phyloP scores from a whole-genome alignment of 1,140 invertebrate species.

The Linepithema humile region DNA sequence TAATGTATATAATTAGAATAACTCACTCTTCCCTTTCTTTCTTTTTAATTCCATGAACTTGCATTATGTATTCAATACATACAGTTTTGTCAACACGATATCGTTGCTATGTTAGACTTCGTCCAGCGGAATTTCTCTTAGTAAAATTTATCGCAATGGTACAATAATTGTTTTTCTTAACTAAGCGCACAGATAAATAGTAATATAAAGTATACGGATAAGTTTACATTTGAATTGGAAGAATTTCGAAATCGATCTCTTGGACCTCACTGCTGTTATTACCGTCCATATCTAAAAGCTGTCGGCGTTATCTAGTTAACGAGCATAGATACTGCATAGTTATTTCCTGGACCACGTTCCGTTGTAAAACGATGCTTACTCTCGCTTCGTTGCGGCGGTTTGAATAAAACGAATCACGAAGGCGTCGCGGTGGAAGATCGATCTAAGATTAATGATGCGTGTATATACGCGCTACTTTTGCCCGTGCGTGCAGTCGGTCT shows the following conservation, averaged over 20 bases:
- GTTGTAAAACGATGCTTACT: conserved; percentile 17
- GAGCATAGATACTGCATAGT: neutral
- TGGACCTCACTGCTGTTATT: neutral
- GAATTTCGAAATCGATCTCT: conserved; percentile 42
- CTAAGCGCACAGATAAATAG: neutral
- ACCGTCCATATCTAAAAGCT: conserved; percentile 9
- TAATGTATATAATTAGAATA: neutral
- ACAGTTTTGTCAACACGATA: neutral
- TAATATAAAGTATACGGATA: neutral
- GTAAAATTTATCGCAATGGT: neutral
- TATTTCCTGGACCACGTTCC: conserved; percentile 19
- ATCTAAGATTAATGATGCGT: conserved; percentile 67
- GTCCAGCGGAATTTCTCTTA: conserved; percentile 7
- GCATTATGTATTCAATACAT: neutral
- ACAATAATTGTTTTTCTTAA: conserved; percentile 1
- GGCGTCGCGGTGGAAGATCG: conserved; percentile 64
- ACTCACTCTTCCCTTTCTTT: neutral
- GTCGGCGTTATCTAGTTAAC: conserved; percentile 53
- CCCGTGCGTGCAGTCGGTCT: conserved; percentile 43
- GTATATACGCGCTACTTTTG: conserved; percentile 43
- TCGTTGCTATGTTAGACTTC: neutral
- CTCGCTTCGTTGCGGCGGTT: conserved; percentile 2
- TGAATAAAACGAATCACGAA: conserved; percentile 51
- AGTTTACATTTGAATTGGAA: neutral
- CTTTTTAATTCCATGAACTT: neutral